Evolutionary conservation across 2,797 vertebrate genomes (phyloP).

Genomic region (Alfaro cultratus): DNA sequence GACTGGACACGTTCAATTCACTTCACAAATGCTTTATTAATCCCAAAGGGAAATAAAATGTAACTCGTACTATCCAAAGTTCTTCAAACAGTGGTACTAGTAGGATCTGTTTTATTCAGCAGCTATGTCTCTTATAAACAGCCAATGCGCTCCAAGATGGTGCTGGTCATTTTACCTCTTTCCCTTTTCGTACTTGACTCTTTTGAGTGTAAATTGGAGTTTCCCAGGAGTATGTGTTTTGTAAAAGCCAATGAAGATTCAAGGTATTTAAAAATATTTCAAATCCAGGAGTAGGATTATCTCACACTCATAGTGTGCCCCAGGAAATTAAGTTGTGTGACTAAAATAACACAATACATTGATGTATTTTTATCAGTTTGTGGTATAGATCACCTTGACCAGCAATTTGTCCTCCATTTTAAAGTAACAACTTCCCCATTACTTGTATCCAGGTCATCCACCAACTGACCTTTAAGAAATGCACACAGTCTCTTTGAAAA

Average conservation of each 20-base stretch:
- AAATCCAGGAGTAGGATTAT: not conserved
- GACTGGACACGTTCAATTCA: not conserved
- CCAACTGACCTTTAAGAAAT: not conserved
- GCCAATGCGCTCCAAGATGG: not conserved
- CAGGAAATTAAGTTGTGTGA: not conserved
- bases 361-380: not conserved
- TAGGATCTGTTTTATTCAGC: not conserved
- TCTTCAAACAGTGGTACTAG: too few species aligned
- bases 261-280: not conserved
- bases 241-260: not conserved
- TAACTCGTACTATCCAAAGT: not conserved
- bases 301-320: not conserved
- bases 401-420: not conserved
- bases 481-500: not conserved
- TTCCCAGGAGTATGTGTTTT: not conserved
- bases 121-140: not conserved
- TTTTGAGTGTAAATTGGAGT: not conserved
- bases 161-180: not conserved
- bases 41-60: not conserved
- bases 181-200: not conserved
- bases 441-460: not conserved
- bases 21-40: not conserved
- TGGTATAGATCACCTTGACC: not conserved
- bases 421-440: not conserved
- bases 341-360: not conserved